Conservation (phyloP, 2,113 vertebrate species). For the Aphyosemion australe region DNA sequence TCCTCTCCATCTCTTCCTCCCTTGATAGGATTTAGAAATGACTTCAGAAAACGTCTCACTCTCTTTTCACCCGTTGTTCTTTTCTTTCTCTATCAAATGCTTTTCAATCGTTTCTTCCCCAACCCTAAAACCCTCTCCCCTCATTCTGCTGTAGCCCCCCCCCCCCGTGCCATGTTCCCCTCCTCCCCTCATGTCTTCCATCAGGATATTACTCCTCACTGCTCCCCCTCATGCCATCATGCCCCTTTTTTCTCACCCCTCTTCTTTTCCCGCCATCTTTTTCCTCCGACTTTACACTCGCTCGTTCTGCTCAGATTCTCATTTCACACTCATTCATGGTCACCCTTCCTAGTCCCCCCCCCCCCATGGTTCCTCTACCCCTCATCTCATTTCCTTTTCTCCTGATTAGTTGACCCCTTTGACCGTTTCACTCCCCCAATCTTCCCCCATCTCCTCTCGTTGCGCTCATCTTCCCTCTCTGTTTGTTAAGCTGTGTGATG, state of each 20-base stretch:
- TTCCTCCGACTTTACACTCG: slow-evolving; percentile 38
- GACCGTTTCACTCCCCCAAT: slow-evolving; percentile 53
- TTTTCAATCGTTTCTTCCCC: slow-evolving; percentile 37
- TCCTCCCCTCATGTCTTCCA: slow-evolving; percentile 43
- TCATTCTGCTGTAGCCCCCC: slow-evolving; percentile 32
- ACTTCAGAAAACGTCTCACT: slow-evolving; percentile 30
- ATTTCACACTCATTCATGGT: slow-evolving; percentile 79
- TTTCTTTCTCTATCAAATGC: slow-evolving; percentile 42
- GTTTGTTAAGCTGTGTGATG: slow-evolving; percentile 71
- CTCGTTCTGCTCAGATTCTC: slow-evolving; percentile 63
- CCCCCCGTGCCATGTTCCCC: slow-evolving; percentile 47
- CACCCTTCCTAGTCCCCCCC: slow-evolving; percentile 59
- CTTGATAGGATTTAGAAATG: slow-evolving; percentile 50
- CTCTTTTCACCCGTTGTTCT: slow-evolving; percentile 39
- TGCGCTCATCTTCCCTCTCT: slow-evolving; percentile 27
- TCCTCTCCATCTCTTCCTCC: slow-evolving; percentile 21
- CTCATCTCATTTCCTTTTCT: slow-evolving; percentile 65
- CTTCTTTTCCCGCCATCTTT: slow-evolving; percentile 47
- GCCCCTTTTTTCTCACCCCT: slow-evolving; percentile 38
- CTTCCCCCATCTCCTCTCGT: neutral
- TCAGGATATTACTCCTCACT: slow-evolving; percentile 49
- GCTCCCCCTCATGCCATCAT: slow-evolving; percentile 47
- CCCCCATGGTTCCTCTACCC: slow-evolving; percentile 37
- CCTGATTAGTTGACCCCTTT: slow-evolving; percentile 75
- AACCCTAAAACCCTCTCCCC: slow-evolving; percentile 21